Evolutionary conservation across 2,113 vertebrate species (phyloP), one percentile per base, ranked within the genome.

Genomic region (Tonatia bakeri): DNA sequence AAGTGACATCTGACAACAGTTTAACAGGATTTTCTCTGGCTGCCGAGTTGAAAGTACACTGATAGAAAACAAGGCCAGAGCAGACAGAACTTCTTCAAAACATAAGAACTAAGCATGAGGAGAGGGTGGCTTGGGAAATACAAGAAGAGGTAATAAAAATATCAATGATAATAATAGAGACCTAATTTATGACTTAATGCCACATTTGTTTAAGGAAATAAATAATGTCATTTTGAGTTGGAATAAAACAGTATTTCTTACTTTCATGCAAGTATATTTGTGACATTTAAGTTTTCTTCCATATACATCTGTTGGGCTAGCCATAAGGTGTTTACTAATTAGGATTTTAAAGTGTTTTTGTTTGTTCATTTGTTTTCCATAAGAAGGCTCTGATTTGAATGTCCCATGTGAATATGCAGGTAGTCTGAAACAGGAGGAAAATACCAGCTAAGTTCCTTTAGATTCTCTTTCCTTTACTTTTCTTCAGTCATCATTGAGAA

Each of bases 401-500:
- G 11, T 26, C 38, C 31, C 16, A 16, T 33, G 65, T 87, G 26
- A 75, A 45, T 4, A 67, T 5, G 2, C 40, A 61, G 38, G 26
- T 16, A 75, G 7, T 22, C 47, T 89, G 69, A 86, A 52, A 87
- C 50, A 12, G 17, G 7, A 0, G 10, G 2, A 26, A 65, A 90
- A 16, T 36, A 54, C 14, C 20, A 47, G 22, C 28, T 64, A 76
- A 16, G 3, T 84, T 89, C 33, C 17, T 83, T 75, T 54, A 61
- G 31, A 85, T 87, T 87, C 52, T 81, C 56, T 85, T 96, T 67
- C 56, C 80, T 92, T 94, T 82, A 19, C 17, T 59, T 65, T 87
- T 52, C 28, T 87, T 94, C 50, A 82, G 15, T 88, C 94, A 88
- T 69, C 70, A 95, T 33, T 43, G 38, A 96, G 83, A 94, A 90